phyloP scores from a whole-genome alignment of 2,113 vertebrate genomes.

The Argyrosomus japonicus region DNA sequence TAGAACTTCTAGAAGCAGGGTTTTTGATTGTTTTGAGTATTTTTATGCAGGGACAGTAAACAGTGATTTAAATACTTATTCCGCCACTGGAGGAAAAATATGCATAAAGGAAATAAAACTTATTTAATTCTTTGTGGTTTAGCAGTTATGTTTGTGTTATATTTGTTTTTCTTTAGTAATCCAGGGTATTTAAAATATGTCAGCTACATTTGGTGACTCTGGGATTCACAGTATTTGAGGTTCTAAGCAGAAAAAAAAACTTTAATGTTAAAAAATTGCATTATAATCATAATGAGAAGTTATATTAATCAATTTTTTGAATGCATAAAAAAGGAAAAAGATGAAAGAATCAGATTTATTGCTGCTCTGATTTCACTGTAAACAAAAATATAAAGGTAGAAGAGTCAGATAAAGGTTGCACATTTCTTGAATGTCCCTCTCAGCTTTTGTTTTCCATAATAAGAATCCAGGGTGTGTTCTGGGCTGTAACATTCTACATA shows the following conservation, averaged over 20 bases:
- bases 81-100: too few species aligned
- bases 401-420: constrained; percentile 40
- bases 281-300: not conserved
- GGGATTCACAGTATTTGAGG: not conserved
- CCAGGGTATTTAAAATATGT: not conserved
- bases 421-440: constrained; percentile 70
- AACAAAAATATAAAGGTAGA: not conserved
- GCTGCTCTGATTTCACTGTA: not conserved
- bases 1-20: not conserved
- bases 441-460: constrained; percentile 82
- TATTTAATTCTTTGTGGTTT: not conserved
- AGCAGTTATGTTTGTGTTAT: not conserved
- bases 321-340: not conserved
- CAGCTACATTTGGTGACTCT: not conserved
- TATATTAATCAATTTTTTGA: not conserved
- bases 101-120: not conserved
- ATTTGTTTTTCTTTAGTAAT: not conserved
- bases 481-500: constrained; percentile 83
- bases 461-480: constrained; percentile 78
- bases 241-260: not conserved
- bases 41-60: not conserved
- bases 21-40: not conserved
- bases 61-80: not conserved
- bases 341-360: not conserved
- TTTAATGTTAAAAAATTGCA: not conserved